A percentile compares a stretch with the other conserved stretches of the same genome.
phyloP scores from a whole-genome alignment of 2,888 invertebrate genomes.

The Lasioglossum leucozonium region DNA sequence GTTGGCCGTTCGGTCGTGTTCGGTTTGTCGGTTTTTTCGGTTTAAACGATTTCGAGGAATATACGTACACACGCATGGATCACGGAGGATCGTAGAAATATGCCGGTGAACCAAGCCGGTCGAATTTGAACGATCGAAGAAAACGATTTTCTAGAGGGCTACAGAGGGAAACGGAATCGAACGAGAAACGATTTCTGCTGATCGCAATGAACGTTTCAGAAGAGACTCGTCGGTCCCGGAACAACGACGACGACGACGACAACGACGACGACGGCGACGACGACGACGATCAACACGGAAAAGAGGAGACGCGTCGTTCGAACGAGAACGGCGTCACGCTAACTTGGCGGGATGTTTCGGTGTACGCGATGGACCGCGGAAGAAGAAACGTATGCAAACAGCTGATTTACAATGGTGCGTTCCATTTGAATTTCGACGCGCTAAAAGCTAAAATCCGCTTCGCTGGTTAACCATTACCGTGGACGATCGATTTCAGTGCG shows the following conservation, averaged over 20 bases:
- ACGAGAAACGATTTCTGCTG: background rate
- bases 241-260: too few relatives aligned
- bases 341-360: slow-evolving; percentile 92
- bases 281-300: background rate
- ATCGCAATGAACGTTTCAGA: slow-evolving; percentile 20
- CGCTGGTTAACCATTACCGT: background rate
- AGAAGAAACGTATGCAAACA: slow-evolving; percentile 87
- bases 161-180: background rate
- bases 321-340: slow-evolving; percentile 88
- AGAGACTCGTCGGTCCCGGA: background rate
- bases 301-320: background rate
- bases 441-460: background rate
- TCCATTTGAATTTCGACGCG: background rate
- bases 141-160: background rate
- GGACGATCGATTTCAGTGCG: slow-evolving; percentile 86
- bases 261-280: too few relatives aligned
- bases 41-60: background rate
- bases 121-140: background rate
- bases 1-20: slow-evolving; percentile 13
- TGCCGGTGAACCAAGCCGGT: background rate
- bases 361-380: slow-evolving; percentile 87
- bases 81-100: background rate
- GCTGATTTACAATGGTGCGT: slow-evolving; percentile 91
- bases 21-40: background rate
- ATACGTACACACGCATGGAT: background rate